Base-by-base conservation (phyloP, 2,888 invertebrate species). In the Melanotus villosus region DNA sequence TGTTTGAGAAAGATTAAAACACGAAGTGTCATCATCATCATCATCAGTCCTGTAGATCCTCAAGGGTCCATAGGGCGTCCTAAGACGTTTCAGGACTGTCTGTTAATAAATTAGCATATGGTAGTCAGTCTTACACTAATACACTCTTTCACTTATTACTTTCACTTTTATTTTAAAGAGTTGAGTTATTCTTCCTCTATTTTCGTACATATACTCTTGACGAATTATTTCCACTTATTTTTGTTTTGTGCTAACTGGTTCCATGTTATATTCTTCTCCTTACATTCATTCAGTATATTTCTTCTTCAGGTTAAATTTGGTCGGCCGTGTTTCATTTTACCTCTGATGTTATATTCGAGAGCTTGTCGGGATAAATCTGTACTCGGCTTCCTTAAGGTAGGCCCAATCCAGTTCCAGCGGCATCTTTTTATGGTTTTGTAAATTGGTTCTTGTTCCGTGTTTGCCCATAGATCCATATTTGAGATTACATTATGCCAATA, bases 171-270 rank as follows among this genome's bases (percentile, higher is more conserved):
- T 36, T 36, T 36, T 36, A n/a, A 36, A 7, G 4, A 7, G 26
- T 26, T 26, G 36, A 36, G 36, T 36, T 36, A 36, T n/a, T 36
- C 36, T 36, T 36, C 36, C 36, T 36, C 36, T 36, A 36, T n/a
- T 36, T 36, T 36, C 12, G 36, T 36, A n/a, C 36, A 36, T n/a
- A 36, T 36, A n/a, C 10, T n/a, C 36, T n/a, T 10, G 12, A 36
- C 36, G 12, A 36, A 36, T 7, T 36, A 4, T n/a, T 36, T 5
- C 2, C 36, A 36, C 9, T 36, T 36, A n/a, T 36, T 36, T 36
- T 36, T 36, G 36, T 36, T 36, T 36, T 36, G 9, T 7, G 36
- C 36, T 36, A n/a, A 26, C 26, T 26, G 26, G 26, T 26, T 26
- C 26, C 26, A 26, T 26, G 26, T 26, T 26, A 26, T 26, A 26